Evolutionary conservation across 2,888 invertebrate genomes (phyloP).

Genomic region (Mythimna vitellina): DNA sequence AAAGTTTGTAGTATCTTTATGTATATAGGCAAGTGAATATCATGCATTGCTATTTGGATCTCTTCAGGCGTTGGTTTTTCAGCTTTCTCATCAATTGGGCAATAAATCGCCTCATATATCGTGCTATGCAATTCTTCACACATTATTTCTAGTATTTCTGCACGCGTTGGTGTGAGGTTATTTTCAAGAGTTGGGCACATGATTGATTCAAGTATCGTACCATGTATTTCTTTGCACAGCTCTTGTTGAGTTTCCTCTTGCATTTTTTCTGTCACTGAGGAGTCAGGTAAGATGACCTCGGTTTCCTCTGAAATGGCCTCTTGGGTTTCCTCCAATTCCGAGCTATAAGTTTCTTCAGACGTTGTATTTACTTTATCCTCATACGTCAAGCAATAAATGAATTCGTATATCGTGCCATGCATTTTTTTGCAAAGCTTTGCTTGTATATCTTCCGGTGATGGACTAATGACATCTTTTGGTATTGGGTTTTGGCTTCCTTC

Average conservation of each 20-base stretch:
- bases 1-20: background rate
- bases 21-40: conserved; percentile 13
- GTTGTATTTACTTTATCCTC: background rate
- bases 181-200: conserved; percentile 6
- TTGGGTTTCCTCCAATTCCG: too few relatives aligned
- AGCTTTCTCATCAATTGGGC: background rate
- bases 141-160: background rate
- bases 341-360: background rate
- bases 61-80: background rate
- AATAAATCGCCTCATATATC: conserved; percentile 24
- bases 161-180: background rate
- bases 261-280: background rate
- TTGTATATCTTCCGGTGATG: background rate
- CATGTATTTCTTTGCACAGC: conserved; percentile 9
- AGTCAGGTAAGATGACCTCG: too few relatives aligned
- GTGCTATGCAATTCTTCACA: conserved; percentile 13
- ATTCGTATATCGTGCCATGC: background rate
- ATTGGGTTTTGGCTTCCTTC: too few relatives aligned
- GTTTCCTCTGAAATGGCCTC: too few relatives aligned
- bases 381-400: conserved; percentile 6
- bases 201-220: background rate
- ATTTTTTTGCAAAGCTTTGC: background rate
- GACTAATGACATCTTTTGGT: background rate
- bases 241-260: background rate
- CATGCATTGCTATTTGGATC: background rate